Evolutionary conservation across 2,797 vertebrate species (phyloP), one percentile per base, ranked within the genome.

Genomic region (Paratrypauchen microcephalus): DNA sequence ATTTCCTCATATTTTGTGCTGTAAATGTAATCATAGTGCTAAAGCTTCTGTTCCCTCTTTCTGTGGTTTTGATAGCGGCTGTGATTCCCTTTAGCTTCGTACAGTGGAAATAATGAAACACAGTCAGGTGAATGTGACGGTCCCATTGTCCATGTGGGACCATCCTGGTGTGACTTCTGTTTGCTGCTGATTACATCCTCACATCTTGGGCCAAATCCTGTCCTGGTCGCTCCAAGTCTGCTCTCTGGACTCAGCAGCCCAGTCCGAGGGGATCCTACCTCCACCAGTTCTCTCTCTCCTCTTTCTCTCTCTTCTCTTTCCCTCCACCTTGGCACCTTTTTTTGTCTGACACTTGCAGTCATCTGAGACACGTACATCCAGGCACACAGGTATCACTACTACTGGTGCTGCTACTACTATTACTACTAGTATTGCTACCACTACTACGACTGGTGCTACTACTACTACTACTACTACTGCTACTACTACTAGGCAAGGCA

Each of bases 61-160:
- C 88, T 90, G 89, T 54, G 70, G 81, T 79, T 83, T 86, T 83
- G 86, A 90, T 90, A 87, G 83, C 83, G 70, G 67, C 61, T 81
- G 64, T 68, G 79, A 78, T 64, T 81, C 67, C 69, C 78, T 70
- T 76, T 78, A 63, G 71, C 77, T 50, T 57, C 18, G 11, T 30
- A 48, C 47, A 83, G 82, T 76, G 80, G 73, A 64, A 81, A 71
- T 81, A 81, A 71, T 81, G 72, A 82, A 86, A 79, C 75, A 74
- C 81, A 82, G 79, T 79, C 30, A 69, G 66, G 72, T 24, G 71
- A 78, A 79, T 71, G 70, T 76, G 80, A 82, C 77, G 82, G 76
- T 70, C 76, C 80, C 73, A 69, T 86, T 82, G 85, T 89, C 83
- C 66, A 32, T 76, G 74, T 36, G 79, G 79, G 80, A 78, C 78